Percentiles rank a stretch among this genome's conserved stretches.
phyloP scores from a whole-genome alignment of 2,113 vertebrate genomes.

The Phocoena phocoena region DNA sequence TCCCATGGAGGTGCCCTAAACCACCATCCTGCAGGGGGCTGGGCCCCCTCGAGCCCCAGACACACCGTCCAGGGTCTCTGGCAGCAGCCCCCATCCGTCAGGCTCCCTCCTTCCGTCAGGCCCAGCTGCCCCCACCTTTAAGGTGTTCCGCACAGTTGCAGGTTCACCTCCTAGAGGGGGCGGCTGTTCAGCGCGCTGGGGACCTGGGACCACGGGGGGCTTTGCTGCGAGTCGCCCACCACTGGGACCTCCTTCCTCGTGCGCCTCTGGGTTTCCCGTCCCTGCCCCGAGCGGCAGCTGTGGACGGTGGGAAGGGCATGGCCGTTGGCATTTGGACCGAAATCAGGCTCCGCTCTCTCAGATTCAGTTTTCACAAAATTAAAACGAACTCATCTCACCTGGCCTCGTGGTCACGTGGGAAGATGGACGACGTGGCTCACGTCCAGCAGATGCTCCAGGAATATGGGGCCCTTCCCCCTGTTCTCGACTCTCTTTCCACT shows the following conservation, averaged over 20 bases:
- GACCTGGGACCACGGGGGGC: background rate
- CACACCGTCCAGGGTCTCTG: background rate
- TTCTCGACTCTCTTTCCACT: background rate
- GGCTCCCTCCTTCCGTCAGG: background rate
- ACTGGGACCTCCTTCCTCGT: background rate
- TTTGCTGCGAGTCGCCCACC: too few relatives aligned
- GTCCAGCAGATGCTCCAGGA: background rate
- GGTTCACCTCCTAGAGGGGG: background rate
- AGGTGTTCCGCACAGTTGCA: background rate
- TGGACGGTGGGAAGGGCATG: background rate
- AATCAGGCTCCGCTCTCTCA: background rate
- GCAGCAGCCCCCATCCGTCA: background rate
- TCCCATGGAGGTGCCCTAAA: background rate
- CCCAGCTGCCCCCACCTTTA: background rate
- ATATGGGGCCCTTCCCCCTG: accelerated
- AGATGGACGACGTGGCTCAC: background rate
- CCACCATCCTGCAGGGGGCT: background rate
- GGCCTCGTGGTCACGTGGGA: background rate
- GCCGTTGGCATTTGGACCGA: background rate
- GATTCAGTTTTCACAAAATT: background rate
- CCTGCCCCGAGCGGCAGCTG: background rate
- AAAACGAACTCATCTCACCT: background rate
- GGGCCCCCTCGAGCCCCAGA: background rate
- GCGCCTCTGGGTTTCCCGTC: background rate
- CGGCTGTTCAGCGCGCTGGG: background rate